phyloP scores from a whole-genome alignment of 2,113 vertebrate genomes.

The Eubucco bourcierii region DNA sequence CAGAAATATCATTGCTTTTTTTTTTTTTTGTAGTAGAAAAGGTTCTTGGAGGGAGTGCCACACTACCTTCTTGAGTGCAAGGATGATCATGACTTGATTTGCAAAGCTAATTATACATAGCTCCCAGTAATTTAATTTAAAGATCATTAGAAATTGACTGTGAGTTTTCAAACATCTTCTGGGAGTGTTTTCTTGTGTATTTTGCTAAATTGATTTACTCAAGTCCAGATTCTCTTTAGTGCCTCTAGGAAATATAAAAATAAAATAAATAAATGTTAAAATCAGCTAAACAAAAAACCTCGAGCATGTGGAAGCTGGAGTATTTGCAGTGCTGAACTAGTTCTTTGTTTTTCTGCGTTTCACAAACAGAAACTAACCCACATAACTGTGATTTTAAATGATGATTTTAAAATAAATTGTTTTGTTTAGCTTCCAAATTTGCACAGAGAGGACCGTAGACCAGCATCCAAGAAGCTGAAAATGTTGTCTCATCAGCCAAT shows the following conservation, averaged over 20 bases:
- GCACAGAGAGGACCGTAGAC: not conserved
- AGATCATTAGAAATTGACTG: not conserved
- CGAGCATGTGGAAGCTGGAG: not conserved
- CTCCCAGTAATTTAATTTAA: not conserved
- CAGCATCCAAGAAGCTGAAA: not conserved
- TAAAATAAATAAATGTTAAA: not conserved
- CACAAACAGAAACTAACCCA: not conserved
- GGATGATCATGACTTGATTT: not conserved
- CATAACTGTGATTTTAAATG: not conserved
- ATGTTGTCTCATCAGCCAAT: not conserved
- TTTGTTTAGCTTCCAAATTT: not conserved
- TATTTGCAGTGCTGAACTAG: not conserved
- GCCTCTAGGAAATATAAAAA: not conserved
- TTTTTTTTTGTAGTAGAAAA: not conserved
- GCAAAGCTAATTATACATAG: not conserved
- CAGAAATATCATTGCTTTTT: not conserved
- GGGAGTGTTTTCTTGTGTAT: not conserved
- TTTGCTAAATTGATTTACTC: not conserved
- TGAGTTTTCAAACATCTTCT: not conserved
- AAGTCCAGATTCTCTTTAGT: not conserved
- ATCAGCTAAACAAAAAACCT: not conserved
- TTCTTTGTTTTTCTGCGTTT: not conserved
- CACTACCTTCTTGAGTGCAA: not conserved
- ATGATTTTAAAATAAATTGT: no score
- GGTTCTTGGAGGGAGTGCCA: not conserved